Evolutionary conservation across 2,797 vertebrate genomes (phyloP).

Genomic region (Valencia hispanica): DNA sequence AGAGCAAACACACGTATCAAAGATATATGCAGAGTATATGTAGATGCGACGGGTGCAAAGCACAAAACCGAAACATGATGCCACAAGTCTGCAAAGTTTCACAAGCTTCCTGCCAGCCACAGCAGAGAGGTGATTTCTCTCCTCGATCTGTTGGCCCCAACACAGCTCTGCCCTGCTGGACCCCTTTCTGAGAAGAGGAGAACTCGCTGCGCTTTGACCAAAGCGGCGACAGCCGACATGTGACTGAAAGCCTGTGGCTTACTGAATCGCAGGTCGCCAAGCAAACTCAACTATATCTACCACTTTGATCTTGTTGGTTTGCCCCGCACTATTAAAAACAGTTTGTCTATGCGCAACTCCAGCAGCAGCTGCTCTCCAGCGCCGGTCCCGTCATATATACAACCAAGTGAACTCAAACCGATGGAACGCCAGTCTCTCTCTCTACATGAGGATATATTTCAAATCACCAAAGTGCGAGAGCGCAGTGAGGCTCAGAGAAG

Average conservation of each 20-base stretch:
- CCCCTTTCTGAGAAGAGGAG: neutral
- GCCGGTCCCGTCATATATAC: neutral
- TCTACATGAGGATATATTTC: neutral
- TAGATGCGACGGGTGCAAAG: neutral
- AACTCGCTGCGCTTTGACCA: neutral
- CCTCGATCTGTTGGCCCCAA: conserved; percentile 8
- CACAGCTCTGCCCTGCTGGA: conserved; percentile 2
- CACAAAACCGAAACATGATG: conserved; percentile 3
- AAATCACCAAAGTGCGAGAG: neutral
- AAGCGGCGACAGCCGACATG: neutral
- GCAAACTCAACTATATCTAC: neutral
- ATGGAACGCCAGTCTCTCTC: too few species aligned
- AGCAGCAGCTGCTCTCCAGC: neutral
- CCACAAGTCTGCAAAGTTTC: neutral
- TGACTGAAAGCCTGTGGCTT: neutral
- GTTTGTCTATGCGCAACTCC: neutral
- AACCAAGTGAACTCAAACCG: too few species aligned
- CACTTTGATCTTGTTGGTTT: neutral
- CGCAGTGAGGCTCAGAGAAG: neutral
- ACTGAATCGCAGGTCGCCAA: neutral
- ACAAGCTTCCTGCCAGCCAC: neutral
- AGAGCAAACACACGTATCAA: conserved; percentile 24
- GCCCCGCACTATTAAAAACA: conserved; percentile 1
- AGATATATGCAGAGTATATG: neutral
- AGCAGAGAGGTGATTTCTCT: neutral